Evolutionary conservation across 2,113 vertebrate species (phyloP).

Genomic region (Oxyura jamaicensis): DNA sequence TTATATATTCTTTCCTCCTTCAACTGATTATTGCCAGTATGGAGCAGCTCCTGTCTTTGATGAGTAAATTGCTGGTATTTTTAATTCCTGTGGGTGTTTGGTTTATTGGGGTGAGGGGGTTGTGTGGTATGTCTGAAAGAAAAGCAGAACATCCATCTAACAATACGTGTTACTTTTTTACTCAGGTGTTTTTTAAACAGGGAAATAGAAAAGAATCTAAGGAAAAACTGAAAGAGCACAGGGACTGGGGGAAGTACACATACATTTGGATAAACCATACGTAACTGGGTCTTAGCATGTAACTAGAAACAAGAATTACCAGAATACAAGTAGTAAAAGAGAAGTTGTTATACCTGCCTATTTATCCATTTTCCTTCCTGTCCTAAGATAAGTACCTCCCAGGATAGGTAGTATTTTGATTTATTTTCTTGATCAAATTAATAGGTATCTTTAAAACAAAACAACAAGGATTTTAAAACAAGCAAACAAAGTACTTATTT

Average conservation of each 20-base stretch:
- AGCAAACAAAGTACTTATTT: background rate
- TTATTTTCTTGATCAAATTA: background rate
- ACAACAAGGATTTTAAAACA: background rate
- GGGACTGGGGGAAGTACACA: background rate
- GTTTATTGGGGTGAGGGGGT: background rate
- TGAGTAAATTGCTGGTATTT: background rate
- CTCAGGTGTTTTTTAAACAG: background rate
- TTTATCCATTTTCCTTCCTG: background rate
- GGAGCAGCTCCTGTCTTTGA: background rate
- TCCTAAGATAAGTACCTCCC: background rate
- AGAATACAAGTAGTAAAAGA: background rate
- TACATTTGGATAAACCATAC: background rate
- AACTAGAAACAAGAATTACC: background rate
- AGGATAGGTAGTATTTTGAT: background rate
- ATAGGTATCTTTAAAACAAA: background rate
- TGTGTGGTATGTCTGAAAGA: background rate
- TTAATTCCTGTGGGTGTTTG: conserved; percentile 10
- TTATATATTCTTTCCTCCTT: background rate
- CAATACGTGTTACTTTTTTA: background rate
- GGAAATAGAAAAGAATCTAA: background rate
- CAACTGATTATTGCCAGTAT: background rate
- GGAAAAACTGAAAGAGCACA: background rate
- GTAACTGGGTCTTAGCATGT: background rate
- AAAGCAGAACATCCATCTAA: background rate
- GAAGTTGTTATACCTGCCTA: background rate